phyloP scores from a whole-genome alignment of 1,140 invertebrate genomes.

The Steinernema feltiae region DNA sequence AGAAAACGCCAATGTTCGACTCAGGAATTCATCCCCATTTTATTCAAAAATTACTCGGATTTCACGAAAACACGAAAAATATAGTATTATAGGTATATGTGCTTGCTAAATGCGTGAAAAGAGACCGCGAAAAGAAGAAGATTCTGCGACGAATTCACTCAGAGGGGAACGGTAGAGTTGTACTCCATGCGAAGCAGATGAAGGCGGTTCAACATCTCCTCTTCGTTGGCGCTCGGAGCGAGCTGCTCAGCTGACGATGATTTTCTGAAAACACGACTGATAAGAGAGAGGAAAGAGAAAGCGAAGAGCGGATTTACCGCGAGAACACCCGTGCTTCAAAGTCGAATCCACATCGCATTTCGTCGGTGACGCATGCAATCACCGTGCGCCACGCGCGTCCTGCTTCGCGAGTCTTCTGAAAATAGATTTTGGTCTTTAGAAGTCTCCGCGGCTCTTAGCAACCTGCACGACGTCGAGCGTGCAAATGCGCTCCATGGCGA shows the following conservation, averaged over 20 bases:
- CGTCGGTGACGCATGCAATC: slow-evolving; percentile 36
- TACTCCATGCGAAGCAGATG: slow-evolving; percentile 4
- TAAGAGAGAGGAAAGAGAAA: neutral
- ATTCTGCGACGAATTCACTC: neutral
- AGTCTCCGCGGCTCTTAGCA: too few relatives aligned
- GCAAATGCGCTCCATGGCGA: slow-evolving; percentile 55
- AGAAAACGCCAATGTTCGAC: too few relatives aligned
- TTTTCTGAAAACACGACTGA: neutral
- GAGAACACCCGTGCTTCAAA: slow-evolving; percentile 31
- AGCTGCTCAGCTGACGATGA: slow-evolving; percentile 11
- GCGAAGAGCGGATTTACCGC: neutral
- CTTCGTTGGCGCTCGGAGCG: neutral
- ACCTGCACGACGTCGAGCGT: slow-evolving; percentile 47
- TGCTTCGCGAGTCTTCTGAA: slow-evolving; percentile 35
- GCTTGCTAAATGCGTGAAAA: neutral
- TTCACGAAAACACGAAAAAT: too few relatives aligned
- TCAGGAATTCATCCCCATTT: too few relatives aligned
- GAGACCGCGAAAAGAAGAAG: neutral
- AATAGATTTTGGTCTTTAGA: too few relatives aligned
- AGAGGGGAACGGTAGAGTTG: slow-evolving; percentile 1
- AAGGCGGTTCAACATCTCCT: slow-evolving; percentile 1
- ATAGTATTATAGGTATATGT: too few relatives aligned
- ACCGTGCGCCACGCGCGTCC: slow-evolving; percentile 34
- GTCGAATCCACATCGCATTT: slow-evolving; percentile 35
- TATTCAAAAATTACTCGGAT: too few relatives aligned